phyloP scores from a whole-genome alignment of 2,888 invertebrate species.

The Dorcus parallelipipedus region DNA sequence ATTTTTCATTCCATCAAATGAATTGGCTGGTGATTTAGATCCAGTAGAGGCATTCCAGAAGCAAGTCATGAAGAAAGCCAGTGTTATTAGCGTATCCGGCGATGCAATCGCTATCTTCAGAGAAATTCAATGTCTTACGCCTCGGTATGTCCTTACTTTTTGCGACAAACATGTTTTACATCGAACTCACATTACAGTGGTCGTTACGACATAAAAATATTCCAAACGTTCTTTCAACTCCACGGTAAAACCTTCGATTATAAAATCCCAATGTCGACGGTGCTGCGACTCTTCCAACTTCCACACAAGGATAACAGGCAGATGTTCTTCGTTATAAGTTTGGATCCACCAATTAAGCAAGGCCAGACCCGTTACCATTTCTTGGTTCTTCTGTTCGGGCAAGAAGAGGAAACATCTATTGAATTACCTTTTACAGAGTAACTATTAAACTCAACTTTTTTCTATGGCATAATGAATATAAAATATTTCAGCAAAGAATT shows the following conservation, averaged over 20 bases:
- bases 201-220: constrained; percentile 94
- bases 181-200: constrained; percentile 65
- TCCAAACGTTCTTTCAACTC: constrained; percentile 85
- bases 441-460: constrained; percentile 42
- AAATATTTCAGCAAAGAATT: constrained; percentile 70
- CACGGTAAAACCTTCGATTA: constrained; percentile 99
- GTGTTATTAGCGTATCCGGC: constrained; percentile 95
- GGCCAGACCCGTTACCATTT: constrained; percentile 98
- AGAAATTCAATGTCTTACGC: constrained; percentile 96
- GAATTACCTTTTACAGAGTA: constrained; percentile 91
- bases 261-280: constrained; percentile 97
- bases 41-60: constrained; percentile 96
- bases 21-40: constrained; percentile 81
- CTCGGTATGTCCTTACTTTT: constrained; percentile 61
- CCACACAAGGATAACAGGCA: constrained; percentile 98
- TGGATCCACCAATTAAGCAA: constrained; percentile 99
- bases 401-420: constrained; percentile 89
- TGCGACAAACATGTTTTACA: not conserved
- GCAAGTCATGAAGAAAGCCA: constrained; percentile 95
- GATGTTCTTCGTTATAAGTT: constrained; percentile 95
- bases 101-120: constrained; percentile 96
- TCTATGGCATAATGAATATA: not conserved
- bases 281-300: constrained; percentile 87
- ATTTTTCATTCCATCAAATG: constrained; percentile 93
- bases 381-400: constrained; percentile 88